These are phyloP conservation scores for Lepus timidus DNA, from an alignment of 2,113 vertebrate species.

Conservation along the genomic window DNA sequence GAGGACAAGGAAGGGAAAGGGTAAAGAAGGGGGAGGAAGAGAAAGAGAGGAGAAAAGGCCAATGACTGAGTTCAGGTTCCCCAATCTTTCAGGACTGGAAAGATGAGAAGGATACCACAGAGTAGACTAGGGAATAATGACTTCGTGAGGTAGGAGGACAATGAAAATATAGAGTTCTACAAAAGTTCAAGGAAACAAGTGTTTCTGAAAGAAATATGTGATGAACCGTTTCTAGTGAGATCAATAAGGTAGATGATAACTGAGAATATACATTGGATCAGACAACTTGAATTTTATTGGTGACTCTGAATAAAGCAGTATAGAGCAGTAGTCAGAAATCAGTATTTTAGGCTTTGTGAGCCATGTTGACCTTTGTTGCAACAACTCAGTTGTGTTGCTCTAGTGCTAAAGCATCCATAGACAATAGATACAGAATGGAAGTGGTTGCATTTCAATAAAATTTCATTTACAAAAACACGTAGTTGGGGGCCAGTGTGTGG, in stretches of 20 bases:
- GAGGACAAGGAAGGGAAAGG: background rate
- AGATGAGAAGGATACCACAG: background rate
- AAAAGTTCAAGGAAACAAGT: background rate
- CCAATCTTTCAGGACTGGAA: background rate
- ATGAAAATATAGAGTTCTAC: background rate
- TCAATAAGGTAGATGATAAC: background rate
- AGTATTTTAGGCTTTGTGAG: background rate
- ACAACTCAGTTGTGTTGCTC: background rate
- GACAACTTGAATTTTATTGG: background rate
- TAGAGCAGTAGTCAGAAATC: background rate
- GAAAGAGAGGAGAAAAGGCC: background rate
- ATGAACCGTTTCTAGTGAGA: background rate
- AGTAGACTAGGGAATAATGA: background rate
- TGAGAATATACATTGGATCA: background rate
- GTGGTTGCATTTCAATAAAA: background rate
- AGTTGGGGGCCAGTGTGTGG: background rate
- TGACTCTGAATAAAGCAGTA: background rate
- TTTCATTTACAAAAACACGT: background rate
- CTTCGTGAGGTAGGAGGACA: background rate
- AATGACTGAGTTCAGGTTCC: background rate
- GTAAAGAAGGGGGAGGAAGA: background rate
- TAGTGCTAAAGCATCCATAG: background rate
- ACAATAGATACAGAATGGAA: background rate
- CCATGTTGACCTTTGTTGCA: background rate
- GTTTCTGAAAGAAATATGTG: background rate